phyloP scores from a whole-genome alignment of 2,888 invertebrate genomes.

The Schizaphis graminum region DNA sequence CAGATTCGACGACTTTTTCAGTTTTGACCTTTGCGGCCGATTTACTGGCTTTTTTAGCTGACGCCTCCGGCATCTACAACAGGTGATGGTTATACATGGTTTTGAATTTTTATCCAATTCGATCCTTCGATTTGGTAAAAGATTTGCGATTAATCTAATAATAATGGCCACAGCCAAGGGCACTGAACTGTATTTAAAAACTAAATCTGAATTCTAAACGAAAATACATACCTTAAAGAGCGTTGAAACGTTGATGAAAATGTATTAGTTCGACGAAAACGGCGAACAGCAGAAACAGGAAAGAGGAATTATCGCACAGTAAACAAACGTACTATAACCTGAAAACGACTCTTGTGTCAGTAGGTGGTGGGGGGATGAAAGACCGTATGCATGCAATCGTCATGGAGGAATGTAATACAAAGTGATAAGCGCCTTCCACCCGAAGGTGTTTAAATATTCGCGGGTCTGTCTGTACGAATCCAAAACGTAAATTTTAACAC shows the following conservation, averaged over 20 bases:
- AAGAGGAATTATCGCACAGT: constrained; percentile 12
- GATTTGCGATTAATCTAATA: background rate
- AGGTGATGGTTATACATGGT: background rate
- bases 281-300: background rate
- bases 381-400: background rate
- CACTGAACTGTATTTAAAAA: background rate
- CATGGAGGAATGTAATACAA: constrained; percentile 7
- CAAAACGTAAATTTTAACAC: background rate
- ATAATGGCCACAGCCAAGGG: background rate
- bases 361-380: background rate
- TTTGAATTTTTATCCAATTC: constrained; percentile 49
- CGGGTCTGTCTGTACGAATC: no score
- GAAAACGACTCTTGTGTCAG: background rate
- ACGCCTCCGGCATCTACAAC: constrained; percentile 65
- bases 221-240: constrained; percentile 38
- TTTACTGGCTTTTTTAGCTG: constrained; percentile 65
- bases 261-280: background rate
- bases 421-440: constrained; percentile 27
- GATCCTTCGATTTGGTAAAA: background rate
- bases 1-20: constrained; percentile 71
- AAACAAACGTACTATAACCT: constrained; percentile 60
- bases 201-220: background rate
- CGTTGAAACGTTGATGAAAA: constrained; percentile 24
- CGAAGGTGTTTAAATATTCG: background rate
- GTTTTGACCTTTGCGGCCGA: constrained; percentile 60